Conservation (phyloP, 1,140 invertebrate genomes). For the Leptinotarsa undecemlineata region DNA sequence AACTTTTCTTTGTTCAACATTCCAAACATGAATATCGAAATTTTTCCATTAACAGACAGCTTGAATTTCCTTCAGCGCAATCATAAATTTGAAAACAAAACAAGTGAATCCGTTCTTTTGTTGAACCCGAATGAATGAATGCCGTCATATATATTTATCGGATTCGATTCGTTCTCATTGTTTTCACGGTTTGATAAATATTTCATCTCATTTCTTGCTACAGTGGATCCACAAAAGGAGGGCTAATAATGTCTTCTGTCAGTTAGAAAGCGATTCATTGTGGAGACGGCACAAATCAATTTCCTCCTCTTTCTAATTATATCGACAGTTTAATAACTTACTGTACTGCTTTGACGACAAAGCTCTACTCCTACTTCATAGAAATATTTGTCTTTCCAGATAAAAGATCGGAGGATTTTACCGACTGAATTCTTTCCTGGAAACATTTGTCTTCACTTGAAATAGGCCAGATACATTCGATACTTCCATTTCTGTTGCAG, state of each 20-base stretch:
- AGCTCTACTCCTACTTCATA: background rate
- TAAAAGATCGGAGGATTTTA: background rate
- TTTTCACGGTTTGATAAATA: slow-evolving; percentile 13
- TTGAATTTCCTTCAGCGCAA: background rate
- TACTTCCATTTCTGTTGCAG: no score
- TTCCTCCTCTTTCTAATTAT: slow-evolving; percentile 22
- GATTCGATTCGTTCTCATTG: slow-evolving; percentile 3
- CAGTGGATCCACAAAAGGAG: background rate
- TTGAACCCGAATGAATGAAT: background rate
- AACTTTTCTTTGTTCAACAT: no score
- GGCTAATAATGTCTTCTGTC: slow-evolving; percentile 22
- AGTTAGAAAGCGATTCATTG: slow-evolving; percentile 15
- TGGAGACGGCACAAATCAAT: slow-evolving; percentile 10
- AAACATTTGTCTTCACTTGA: no score
- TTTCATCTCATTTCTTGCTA: slow-evolving; percentile 10
- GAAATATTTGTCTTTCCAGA: slow-evolving; percentile 13
- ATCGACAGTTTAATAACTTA: slow-evolving; percentile 20
- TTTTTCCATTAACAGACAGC: no score
- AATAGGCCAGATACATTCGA: no score
- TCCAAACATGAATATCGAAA: no score
- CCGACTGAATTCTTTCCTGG: background rate
- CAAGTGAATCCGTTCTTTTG: background rate
- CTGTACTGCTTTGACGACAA: background rate
- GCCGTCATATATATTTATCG: background rate
- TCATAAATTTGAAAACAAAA: background rate